These are phyloP conservation scores for Ecdyonurus torrentis DNA, from an alignment of 2,888 invertebrate species.

Conservation along the genomic window DNA sequence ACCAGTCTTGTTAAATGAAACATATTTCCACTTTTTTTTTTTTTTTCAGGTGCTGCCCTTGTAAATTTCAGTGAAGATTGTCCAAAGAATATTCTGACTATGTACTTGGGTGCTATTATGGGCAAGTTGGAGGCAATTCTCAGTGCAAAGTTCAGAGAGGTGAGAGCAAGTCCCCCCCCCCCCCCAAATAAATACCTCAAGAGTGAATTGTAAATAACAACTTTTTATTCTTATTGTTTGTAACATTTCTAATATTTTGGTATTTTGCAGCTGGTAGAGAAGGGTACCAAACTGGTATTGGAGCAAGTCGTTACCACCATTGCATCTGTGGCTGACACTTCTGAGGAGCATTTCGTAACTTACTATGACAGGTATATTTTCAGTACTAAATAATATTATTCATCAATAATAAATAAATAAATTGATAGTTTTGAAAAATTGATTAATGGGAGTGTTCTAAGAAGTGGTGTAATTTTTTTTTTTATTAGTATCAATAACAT, in stretches of 20 bases:
- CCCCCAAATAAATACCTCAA: not conserved
- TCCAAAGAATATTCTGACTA: constrained; percentile 80
- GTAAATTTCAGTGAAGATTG: constrained; percentile 99
- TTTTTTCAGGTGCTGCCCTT: constrained; percentile 67
- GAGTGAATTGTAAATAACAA: not conserved
- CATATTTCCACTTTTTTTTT: not conserved
- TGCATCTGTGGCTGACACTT: constrained; percentile 95
- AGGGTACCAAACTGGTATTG: constrained; percentile 87
- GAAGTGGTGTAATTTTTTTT: no score
- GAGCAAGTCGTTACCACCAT: constrained; percentile 99
- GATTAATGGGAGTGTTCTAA: no score
- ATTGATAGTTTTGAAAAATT: no score
- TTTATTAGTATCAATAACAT: no score
- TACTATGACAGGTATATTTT: constrained; percentile 94
- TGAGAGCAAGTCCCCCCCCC: no score
- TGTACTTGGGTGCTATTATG: constrained; percentile 85
- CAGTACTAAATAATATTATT: no score
- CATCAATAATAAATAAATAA: no score
- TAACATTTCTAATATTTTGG: not conserved
- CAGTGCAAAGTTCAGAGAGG: constrained; percentile 84
- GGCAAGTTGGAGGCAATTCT: constrained; percentile 76
- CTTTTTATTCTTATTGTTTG: constrained; percentile 5
- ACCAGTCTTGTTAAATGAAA: no score
- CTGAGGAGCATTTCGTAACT: constrained; percentile 84
- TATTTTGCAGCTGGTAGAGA: constrained; percentile 53